Conservation (phyloP, 2,797 vertebrate genomes). For the Tinamus major region DNA sequence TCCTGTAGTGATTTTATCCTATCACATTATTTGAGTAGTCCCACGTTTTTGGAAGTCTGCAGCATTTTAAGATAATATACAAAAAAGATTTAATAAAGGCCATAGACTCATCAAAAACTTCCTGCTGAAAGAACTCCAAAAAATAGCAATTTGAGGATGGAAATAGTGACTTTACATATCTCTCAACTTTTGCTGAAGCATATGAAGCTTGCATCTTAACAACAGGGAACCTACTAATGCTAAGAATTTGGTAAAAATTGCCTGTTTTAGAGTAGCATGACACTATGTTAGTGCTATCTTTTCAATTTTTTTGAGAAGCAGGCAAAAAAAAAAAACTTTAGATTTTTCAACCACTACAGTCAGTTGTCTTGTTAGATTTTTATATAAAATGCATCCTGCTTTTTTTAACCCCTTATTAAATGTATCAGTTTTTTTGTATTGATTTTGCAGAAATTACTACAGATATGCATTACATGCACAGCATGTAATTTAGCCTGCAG, state of each 20-base stretch:
- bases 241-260: not conserved
- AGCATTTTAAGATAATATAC: not conserved
- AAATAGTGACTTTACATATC: not conserved
- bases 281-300: not conserved
- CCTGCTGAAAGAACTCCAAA: not conserved
- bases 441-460: not conserved
- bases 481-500: accelerated
- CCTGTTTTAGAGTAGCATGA: not conserved
- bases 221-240: not conserved
- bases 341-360: not conserved
- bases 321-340: not conserved
- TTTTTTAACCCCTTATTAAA: not conserved
- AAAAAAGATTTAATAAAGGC: not conserved
- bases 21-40: not conserved
- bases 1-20: not conserved
- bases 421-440: not conserved
- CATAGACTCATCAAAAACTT: not conserved
- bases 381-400: not conserved
- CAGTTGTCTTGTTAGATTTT: not conserved
- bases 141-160: not conserved
- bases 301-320: not conserved
- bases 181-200: not conserved
- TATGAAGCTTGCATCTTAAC: not conserved
- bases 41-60: not conserved
- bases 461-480: not conserved